Conservation (phyloP, 2,113 vertebrate genomes). For the Tricholaema leucomelas region DNA sequence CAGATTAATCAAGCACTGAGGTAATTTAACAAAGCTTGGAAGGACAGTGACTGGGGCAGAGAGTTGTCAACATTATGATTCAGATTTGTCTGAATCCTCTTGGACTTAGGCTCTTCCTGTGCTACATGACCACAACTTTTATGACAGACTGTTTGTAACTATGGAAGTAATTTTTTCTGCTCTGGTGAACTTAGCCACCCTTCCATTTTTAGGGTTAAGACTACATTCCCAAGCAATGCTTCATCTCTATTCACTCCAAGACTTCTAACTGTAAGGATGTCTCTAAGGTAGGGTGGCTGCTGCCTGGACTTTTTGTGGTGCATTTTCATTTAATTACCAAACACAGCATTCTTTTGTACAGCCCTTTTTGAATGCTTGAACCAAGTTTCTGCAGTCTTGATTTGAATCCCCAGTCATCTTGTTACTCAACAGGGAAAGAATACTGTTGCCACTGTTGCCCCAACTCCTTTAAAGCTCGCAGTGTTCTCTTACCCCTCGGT, state of each 20-base stretch:
- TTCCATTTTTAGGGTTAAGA: neutral
- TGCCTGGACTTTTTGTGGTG: neutral
- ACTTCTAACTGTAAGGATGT: neutral
- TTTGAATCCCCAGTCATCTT: neutral
- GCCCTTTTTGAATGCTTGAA: neutral
- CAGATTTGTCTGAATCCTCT: slow-evolving; percentile 75
- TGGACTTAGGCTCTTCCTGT: neutral
- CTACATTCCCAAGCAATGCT: neutral
- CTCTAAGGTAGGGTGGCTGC: neutral
- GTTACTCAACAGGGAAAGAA: neutral
- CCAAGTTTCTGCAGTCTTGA: neutral
- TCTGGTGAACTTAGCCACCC: neutral
- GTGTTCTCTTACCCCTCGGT: neutral
- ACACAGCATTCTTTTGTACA: neutral
- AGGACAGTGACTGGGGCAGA: slow-evolving; percentile 69
- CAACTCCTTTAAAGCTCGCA: neutral
- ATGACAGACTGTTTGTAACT: neutral
- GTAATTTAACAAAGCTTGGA: slow-evolving; percentile 74
- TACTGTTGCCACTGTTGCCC: neutral
- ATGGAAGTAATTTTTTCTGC: neutral
- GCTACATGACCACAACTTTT: neutral
- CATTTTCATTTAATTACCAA: neutral
- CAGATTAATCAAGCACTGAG: slow-evolving; percentile 66
- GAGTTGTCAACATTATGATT: slow-evolving; percentile 65
- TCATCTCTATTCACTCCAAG: neutral